Evolutionary conservation across 2,888 invertebrate species (phyloP).

Genomic region (Linnaemya tessellans): DNA sequence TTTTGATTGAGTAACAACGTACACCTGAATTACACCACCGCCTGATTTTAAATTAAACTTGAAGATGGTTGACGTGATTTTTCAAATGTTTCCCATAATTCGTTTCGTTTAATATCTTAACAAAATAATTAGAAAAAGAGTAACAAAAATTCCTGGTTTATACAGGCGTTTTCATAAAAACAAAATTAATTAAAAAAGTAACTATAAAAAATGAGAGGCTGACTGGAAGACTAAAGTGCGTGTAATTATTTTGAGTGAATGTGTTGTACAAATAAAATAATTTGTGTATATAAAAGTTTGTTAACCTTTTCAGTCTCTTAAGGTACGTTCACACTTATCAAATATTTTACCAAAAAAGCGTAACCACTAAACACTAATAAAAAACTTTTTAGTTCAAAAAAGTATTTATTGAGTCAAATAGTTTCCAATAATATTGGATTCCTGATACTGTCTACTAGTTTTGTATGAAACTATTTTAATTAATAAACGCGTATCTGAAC

Average conservation of each 20-base stretch:
- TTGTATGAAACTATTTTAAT: no score
- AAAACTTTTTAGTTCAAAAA: no score
- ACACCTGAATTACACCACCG: background rate
- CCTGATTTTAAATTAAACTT: background rate
- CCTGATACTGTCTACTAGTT: no score
- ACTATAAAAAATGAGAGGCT: background rate
- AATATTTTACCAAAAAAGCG: no score
- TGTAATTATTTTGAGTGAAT: background rate
- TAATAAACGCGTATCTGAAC: no score
- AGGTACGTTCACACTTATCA: no score
- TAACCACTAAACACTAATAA: no score
- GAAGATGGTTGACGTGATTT: background rate
- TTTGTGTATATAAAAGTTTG: background rate
- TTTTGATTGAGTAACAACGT: no score
- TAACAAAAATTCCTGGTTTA: background rate
- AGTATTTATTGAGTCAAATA: no score
- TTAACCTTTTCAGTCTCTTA: background rate
- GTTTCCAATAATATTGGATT: no score
- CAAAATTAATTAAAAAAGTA: background rate
- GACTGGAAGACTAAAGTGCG: background rate
- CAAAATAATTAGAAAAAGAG: background rate
- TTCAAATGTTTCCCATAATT: slow-evolving; percentile 7
- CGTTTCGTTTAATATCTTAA: background rate
- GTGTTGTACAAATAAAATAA: background rate
- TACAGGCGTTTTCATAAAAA: background rate